These are phyloP conservation scores for Phrynosoma platyrhinos DNA, from an alignment of 2,113 vertebrate genomes.

Conservation along the genomic window DNA sequence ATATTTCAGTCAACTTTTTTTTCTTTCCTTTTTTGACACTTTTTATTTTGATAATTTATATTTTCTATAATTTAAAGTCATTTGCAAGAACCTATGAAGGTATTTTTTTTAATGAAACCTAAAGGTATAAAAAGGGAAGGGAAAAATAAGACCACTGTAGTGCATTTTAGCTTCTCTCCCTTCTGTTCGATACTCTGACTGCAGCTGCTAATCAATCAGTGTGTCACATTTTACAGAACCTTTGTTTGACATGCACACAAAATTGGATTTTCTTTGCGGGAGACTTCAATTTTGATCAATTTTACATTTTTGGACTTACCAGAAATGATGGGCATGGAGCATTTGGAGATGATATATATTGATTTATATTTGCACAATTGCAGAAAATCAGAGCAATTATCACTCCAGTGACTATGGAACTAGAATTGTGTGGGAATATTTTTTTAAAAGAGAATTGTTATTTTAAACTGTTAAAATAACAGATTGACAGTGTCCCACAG, in stretches of 20 bases:
- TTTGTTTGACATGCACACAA: not conserved
- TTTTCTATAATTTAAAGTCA: not conserved
- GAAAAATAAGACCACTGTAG: slow-evolving; percentile 56
- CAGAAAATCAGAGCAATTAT: slow-evolving; percentile 17
- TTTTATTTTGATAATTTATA: not conserved
- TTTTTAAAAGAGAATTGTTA: slow-evolving; percentile 5
- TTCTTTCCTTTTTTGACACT: not conserved
- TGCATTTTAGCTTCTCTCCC: not conserved
- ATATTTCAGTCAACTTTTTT: not conserved
- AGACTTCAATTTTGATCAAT: slow-evolving; percentile 28
- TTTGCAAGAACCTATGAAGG: not conserved
- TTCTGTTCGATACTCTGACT: not conserved
- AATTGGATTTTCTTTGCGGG: not conserved
- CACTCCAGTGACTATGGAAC: not conserved
- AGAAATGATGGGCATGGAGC: slow-evolving; percentile 16
- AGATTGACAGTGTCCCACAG: not conserved
- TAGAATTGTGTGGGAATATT: too few relatives aligned
- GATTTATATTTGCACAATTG: not conserved
- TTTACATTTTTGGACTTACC: slow-evolving; percentile 28
- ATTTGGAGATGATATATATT: not conserved
- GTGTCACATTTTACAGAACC: not conserved
- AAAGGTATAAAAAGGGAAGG: slow-evolving; percentile 28
- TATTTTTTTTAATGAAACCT: slow-evolving; percentile 2
- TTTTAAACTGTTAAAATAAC: slow-evolving; percentile 14
- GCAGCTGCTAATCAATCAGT: slow-evolving; percentile 5